These are phyloP conservation scores for Mustela nigripes DNA, from an alignment of 2,113 vertebrate genomes.

Conservation along the genomic window DNA sequence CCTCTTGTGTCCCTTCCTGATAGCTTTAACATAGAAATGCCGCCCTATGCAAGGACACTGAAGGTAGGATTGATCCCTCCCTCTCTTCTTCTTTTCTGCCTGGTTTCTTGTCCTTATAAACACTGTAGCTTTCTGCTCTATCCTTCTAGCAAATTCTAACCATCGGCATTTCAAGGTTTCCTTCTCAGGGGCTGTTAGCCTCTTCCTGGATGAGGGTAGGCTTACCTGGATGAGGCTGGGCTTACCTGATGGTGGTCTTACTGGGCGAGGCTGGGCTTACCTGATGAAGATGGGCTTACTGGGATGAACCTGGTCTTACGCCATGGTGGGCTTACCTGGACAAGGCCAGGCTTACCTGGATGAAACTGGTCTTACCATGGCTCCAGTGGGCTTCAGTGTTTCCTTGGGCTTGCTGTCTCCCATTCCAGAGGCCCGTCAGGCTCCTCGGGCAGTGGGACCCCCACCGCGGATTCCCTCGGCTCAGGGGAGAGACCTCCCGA, in stretches of 20 bases:
- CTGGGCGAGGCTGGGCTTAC: not conserved
- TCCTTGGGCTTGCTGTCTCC: not conserved
- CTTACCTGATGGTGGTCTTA: not conserved
- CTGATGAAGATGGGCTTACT: not conserved
- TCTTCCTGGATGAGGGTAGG: not conserved
- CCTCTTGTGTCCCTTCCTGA: not conserved
- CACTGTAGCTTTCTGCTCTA: not conserved
- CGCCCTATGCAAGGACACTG: not conserved
- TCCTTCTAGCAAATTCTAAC: slow-evolving; percentile 2
- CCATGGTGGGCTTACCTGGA: not conserved
- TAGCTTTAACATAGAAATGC: not conserved
- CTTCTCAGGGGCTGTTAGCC: not conserved
- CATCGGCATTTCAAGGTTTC: not conserved
- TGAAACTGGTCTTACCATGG: not conserved
- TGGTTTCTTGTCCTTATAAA: not conserved
- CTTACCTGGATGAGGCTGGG: not conserved
- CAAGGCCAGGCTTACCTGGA: not conserved
- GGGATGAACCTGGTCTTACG: too few species aligned
- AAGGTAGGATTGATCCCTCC: not conserved
- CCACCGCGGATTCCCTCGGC: not conserved
- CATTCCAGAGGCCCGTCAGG: not conserved
- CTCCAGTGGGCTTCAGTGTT: not conserved
- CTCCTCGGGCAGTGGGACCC: not conserved
- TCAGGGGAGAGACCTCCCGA: not conserved
- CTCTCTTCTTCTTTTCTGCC: not conserved